Percentiles rank a stretch among this genome's conserved stretches.
Evolutionary conservation across 2,888 invertebrate genomes (phyloP).

Genomic region (Papilio demoleus): DNA sequence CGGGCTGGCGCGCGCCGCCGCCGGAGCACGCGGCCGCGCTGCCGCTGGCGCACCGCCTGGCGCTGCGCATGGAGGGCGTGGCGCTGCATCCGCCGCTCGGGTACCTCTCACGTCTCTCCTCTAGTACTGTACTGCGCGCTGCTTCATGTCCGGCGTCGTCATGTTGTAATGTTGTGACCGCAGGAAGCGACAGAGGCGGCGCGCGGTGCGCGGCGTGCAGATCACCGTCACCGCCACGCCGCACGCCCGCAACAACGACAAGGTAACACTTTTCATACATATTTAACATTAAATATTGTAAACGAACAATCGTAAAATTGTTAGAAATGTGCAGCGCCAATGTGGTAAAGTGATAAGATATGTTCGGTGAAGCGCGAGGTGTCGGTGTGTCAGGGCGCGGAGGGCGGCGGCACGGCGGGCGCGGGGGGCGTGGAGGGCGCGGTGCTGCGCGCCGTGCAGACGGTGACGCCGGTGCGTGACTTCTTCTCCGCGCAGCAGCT

Average conservation of each 20-base stretch:
- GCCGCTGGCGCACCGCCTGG: conserved; percentile 92
- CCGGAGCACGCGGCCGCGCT: conserved; percentile 94
- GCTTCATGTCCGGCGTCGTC: too few species aligned
- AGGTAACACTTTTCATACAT: conserved; percentile 53
- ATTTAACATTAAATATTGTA: conserved; percentile 25
- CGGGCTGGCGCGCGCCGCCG: conserved; percentile 71
- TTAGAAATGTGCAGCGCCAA: not conserved
- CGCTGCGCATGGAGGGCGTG: conserved; percentile 97
- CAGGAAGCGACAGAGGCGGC: conserved; percentile 62
- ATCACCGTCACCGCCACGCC: conserved; percentile 77
- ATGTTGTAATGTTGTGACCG: too few species aligned
- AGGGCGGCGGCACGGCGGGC: not conserved
- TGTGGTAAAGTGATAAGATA: not conserved
- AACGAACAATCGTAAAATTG: too few species aligned
- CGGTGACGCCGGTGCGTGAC: conserved; percentile 94
- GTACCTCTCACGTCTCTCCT: too few species aligned
- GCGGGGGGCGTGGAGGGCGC: conserved; percentile 49
- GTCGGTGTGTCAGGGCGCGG: not conserved
- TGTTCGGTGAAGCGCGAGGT: not conserved
- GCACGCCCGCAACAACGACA: conserved; percentile 69
- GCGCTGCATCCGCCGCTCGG: conserved; percentile 88
- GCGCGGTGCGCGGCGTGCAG: conserved; percentile 76
- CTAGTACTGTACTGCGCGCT: too few species aligned
- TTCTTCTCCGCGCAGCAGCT: conserved; percentile 97
- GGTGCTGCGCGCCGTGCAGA: conserved; percentile 87